Evolutionary conservation across 2,888 invertebrate species (phyloP), one percentile per base, ranked within the genome.

Genomic region (Sepioteuthis lessoniana): DNA sequence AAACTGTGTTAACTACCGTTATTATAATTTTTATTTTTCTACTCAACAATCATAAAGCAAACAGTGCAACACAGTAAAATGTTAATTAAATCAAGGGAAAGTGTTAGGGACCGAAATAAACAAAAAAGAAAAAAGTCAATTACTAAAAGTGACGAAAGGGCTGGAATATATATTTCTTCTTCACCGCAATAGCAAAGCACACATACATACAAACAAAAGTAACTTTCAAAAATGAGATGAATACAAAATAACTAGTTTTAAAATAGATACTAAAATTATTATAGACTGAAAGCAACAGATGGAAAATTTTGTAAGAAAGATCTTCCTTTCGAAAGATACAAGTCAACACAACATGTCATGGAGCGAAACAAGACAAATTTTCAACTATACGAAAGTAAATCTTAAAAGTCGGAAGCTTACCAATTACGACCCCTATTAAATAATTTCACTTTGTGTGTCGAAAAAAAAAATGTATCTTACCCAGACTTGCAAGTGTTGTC

Each of bases 401-500:
- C n/a, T 35, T 76, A 35, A 76, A 55, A n/a, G n/a, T 16, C 16
- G 13, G n/a, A 7, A 35, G n/a, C n/a, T n/a, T n/a, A n/a, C n/a
- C 2, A 35, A 35, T 10, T 16, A 19, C 8, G 76, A 25, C 42
- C 16, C 19, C n/a, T 16, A 16, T n/a, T 4, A 35, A 76, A 76
- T 76, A 76, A n/a, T 35, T 35, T 35, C n/a, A 35, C 76, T 76
- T 76, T 2, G 13, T 76, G 13, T 92, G 7, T 92, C 31, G 47
- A 42, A 7, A 92, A 47, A 19, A 35, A 31, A 46, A 13, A 92
- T n/a, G n/a, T 42, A 92, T 92, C 94, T 94, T 95, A 97, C 96
- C 97, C 97, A 25, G 96, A 95, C 96, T 96, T 96, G 94, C 96
- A 96, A 38, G 96, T 95, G 50, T 95, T 95, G 94, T 97, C 96